phyloP scores from a whole-genome alignment of 2,797 vertebrate species.

The Heliangelus exortis region DNA sequence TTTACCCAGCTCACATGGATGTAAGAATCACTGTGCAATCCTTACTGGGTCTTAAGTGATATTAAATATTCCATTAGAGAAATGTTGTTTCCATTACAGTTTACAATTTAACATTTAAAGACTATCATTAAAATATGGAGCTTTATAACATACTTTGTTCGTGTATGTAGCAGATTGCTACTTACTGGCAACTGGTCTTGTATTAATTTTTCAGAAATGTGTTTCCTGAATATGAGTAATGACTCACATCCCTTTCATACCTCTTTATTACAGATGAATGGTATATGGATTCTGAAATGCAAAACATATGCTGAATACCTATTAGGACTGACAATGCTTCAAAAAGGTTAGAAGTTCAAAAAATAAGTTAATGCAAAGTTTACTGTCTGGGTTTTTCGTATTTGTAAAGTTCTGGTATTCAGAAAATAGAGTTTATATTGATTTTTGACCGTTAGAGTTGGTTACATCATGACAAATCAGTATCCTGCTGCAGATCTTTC shows the following conservation, averaged over 20 bases:
- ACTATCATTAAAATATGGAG: constrained; percentile 43
- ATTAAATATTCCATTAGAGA: constrained; percentile 36
- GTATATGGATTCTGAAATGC: constrained; percentile 31
- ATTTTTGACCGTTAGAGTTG: background rate
- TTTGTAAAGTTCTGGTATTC: constrained; percentile 3
- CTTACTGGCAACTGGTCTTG: constrained; percentile 52
- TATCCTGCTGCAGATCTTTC: background rate
- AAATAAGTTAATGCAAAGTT: constrained; percentile 7
- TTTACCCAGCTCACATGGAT: constrained; percentile 19
- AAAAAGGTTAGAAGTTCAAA: constrained; percentile 8
- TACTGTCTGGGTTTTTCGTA: background rate
- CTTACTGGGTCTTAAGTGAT: constrained; percentile 18
- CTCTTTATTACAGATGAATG: constrained; percentile 33
- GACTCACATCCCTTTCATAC: constrained; percentile 35
- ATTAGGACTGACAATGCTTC: background rate
- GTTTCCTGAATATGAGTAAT: constrained; percentile 62
- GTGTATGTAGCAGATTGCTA: constrained; percentile 53
- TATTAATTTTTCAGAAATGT: constrained; percentile 64
- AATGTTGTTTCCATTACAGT: constrained; percentile 35
- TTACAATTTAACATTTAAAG: constrained; percentile 51
- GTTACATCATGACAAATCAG: background rate
- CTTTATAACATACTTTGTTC: constrained; percentile 25
- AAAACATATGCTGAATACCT: constrained; percentile 18
- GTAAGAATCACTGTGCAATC: background rate
- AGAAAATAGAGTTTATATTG: constrained; percentile 20